Conservation (phyloP, 2,888 invertebrate species). For the Lycocerus yunnanus region DNA sequence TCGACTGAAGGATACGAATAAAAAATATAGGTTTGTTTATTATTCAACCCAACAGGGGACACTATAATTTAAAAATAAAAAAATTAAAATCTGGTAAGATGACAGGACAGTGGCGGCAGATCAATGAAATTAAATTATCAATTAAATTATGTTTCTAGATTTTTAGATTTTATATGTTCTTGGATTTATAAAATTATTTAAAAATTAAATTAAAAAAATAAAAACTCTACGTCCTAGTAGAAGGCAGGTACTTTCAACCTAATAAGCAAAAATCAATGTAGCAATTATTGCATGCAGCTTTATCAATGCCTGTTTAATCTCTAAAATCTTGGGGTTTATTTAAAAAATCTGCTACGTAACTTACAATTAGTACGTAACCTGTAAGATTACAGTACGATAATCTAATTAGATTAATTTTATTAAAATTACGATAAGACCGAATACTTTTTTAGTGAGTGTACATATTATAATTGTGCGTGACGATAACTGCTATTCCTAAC, state of each 20-base stretch:
- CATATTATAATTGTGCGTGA: slow-evolving; percentile 39
- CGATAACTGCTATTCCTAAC: slow-evolving; percentile 42
- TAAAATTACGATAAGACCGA: slow-evolving; percentile 1
- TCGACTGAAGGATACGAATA: too few relatives aligned
- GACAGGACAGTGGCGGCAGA: too few relatives aligned
- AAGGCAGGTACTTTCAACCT: not conserved
- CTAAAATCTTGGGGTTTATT: not conserved
- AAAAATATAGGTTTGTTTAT: too few relatives aligned
- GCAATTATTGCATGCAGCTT: not conserved
- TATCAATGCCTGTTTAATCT: not conserved
- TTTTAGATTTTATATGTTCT: too few relatives aligned
- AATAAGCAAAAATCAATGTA: not conserved
- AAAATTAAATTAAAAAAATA: not conserved
- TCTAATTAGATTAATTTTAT: slow-evolving; percentile 6
- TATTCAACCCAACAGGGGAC: too few relatives aligned
- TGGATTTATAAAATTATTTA: not conserved
- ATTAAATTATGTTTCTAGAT: too few relatives aligned
- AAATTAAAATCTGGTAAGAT: too few relatives aligned
- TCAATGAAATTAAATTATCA: too few relatives aligned
- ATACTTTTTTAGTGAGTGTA: slow-evolving; percentile 21
- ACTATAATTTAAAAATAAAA: too few relatives aligned
- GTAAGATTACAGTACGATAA: slow-evolving; percentile 8
- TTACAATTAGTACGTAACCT: not conserved
- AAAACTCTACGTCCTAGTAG: not conserved
- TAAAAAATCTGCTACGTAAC: not conserved